Evolutionary conservation across 2,888 invertebrate species (phyloP).

Genomic region (Pollenia griseotomentosa): DNA sequence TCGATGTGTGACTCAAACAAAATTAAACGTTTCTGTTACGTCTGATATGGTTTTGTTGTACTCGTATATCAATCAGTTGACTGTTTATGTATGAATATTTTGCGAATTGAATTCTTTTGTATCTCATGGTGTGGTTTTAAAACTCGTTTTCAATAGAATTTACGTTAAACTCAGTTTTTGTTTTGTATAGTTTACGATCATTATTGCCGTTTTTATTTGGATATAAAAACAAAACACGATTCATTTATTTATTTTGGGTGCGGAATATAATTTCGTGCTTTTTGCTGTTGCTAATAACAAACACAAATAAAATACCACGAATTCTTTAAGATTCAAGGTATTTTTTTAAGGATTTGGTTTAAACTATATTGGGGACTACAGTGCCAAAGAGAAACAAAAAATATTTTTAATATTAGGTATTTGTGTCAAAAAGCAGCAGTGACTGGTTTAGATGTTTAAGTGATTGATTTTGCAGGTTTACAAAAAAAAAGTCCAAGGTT

Average conservation of each 20-base stretch:
- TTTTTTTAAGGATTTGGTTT: conserved; percentile 21
- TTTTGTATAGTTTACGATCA: conserved; percentile 12
- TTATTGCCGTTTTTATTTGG: conserved; percentile 34
- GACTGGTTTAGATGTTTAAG: neutral
- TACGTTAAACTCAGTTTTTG: neutral
- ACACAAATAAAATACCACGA: conserved; percentile 51
- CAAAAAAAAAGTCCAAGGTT: conserved; percentile 32
- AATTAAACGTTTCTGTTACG: neutral
- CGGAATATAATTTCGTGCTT: conserved; percentile 22
- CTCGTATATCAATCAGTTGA: conserved; percentile 2
- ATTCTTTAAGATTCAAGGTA: conserved; percentile 44
- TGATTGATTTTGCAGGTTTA: conserved; percentile 6
- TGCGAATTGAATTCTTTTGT: conserved; percentile 8
- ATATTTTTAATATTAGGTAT: neutral
- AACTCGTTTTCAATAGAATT: conserved; percentile 63
- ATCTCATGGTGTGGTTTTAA: conserved; percentile 14
- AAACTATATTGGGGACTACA: neutral
- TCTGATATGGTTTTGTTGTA: neutral
- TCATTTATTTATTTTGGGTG: conserved; percentile 47
- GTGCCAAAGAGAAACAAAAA: neutral
- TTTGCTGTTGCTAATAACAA: conserved; percentile 35
- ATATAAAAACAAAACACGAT: conserved; percentile 14
- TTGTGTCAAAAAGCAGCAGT: conserved; percentile 24
- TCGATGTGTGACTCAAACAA: conserved; percentile 57
- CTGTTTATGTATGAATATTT: conserved; percentile 28